These are phyloP conservation scores for Chromis chromis DNA, from an alignment of 2,797 vertebrate species.

Conservation along the genomic window DNA sequence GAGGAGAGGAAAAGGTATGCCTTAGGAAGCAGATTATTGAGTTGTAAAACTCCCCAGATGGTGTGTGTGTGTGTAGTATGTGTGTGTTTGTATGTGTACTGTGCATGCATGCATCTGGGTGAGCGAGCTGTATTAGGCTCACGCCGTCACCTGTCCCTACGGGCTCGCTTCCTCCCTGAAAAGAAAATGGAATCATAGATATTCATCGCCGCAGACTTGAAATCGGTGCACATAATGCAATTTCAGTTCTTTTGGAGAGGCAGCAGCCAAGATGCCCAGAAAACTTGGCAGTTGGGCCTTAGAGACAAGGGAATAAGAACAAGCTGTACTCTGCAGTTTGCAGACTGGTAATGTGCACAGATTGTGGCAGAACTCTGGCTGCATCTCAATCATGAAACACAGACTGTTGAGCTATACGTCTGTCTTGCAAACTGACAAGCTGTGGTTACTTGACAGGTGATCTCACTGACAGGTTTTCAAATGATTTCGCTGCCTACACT, in stretches of 20 bases:
- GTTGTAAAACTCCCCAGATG: conserved; percentile 75
- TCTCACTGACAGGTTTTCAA: conserved; percentile 29
- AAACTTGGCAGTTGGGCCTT: conserved; percentile 74
- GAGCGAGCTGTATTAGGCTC: conserved; percentile 48
- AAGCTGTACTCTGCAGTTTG: conserved; percentile 72
- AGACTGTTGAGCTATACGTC: conserved; percentile 52
- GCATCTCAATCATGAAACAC: conserved; percentile 67
- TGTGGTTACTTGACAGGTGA: conserved; percentile 41
- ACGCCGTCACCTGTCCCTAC: conserved; percentile 65
- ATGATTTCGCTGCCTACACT: conserved; percentile 7
- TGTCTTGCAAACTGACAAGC: conserved; percentile 35
- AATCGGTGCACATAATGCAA: conserved; percentile 67
- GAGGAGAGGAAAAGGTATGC: conserved; percentile 56
- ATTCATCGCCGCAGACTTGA: conserved; percentile 73
- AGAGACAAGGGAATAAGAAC: conserved; percentile 75
- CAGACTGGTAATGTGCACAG: conserved; percentile 72
- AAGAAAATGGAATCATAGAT: conserved; percentile 71
- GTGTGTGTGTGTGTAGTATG: conserved; percentile 31
- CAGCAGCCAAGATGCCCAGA: conserved; percentile 58
- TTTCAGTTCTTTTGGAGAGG: conserved; percentile 73
- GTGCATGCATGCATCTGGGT: conserved; percentile 52
- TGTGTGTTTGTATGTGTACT: conserved; percentile 21
- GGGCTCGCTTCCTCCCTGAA: conserved; percentile 57
- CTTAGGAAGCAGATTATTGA: conserved; percentile 77
- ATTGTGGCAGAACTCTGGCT: conserved; percentile 72